Evolutionary conservation across 1,140 invertebrate genomes (phyloP).

Genomic region (Ladona fulva): DNA sequence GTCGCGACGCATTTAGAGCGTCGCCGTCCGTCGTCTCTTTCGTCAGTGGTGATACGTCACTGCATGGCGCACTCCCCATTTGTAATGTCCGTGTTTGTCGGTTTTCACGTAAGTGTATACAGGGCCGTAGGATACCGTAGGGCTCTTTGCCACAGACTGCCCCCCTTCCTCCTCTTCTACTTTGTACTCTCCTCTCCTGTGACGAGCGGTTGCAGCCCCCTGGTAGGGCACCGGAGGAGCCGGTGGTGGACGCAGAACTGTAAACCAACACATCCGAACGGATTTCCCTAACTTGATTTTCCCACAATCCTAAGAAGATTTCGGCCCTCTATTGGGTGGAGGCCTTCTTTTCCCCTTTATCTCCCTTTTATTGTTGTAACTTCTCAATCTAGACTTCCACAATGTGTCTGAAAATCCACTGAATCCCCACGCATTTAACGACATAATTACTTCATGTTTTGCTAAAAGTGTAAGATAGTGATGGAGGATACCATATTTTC

Average conservation of each 20-base stretch:
- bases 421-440: no score
- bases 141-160: background rate
- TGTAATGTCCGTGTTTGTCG: conserved; percentile 34
- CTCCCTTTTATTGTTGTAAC: no score
- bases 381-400: no score
- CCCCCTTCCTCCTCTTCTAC: background rate
- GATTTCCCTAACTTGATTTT: no score
- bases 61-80: conserved; percentile 34
- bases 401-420: no score
- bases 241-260: background rate
- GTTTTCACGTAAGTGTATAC: conserved; percentile 31
- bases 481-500: no score
- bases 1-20: background rate
- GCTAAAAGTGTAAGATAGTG: no score
- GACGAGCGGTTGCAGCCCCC: background rate
- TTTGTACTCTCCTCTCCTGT: background rate
- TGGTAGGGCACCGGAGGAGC: background rate
- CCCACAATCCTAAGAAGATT: no score
- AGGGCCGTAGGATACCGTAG: background rate
- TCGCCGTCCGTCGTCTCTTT: background rate
- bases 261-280: background rate
- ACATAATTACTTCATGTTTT: no score
- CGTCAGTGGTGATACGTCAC: conserved; percentile 20
- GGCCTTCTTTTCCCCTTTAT: no score
- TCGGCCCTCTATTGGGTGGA: no score